These are phyloP conservation scores for Apteryx owenii DNA, from an alignment of 2,113 vertebrate species.

Conservation along the genomic window DNA sequence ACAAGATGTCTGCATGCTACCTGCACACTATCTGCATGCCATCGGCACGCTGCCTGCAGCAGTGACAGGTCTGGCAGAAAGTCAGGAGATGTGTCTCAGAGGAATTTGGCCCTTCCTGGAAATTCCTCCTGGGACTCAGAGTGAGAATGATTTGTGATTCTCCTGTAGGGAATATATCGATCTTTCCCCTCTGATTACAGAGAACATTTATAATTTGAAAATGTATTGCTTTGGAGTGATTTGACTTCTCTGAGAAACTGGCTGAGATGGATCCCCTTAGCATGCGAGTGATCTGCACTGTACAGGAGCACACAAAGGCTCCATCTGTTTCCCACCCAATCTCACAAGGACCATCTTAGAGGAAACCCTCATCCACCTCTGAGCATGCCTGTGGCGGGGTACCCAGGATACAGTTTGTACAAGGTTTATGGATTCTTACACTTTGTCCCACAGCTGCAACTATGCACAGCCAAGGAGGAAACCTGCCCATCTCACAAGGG, in stretches of 20 bases:
- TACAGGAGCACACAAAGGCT: neutral
- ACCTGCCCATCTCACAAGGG: neutral
- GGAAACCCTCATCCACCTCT: neutral
- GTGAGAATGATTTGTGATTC: neutral
- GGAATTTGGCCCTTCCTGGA: neutral
- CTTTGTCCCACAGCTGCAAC: neutral
- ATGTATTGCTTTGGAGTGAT: neutral
- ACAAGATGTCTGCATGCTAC: neutral
- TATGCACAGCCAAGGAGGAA: neutral
- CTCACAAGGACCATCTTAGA: neutral
- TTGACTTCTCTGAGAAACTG: neutral
- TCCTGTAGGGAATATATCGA: neutral
- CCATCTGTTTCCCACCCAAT: neutral
- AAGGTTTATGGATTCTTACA: neutral
- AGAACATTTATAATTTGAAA: neutral
- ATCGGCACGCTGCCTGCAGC: neutral
- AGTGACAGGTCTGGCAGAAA: neutral
- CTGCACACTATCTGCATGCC: neutral
- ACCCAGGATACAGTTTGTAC: neutral
- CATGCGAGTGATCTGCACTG: fast-evolving
- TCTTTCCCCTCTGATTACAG: neutral
- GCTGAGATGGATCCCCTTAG: fast-evolving
- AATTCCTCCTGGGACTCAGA: neutral
- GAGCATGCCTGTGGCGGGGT: fast-evolving
- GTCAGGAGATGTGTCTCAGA: neutral